Evolutionary conservation across 2,797 vertebrate species (phyloP).

Genomic region (Manis javanica): DNA sequence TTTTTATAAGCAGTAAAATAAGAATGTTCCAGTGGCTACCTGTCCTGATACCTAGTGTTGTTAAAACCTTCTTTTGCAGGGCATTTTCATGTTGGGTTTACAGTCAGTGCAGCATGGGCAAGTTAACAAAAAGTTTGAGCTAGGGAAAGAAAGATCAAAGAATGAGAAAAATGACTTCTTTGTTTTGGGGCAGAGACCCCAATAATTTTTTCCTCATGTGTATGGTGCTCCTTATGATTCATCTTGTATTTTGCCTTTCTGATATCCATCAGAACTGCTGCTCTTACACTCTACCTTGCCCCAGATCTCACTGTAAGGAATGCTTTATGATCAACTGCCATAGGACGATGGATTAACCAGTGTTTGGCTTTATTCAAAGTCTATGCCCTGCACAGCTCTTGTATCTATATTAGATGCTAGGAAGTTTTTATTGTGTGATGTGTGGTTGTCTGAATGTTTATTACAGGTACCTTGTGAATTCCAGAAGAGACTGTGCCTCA

Average conservation of each 20-base stretch:
- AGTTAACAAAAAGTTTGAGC: slow-evolving; percentile 51
- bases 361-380: slow-evolving; percentile 80
- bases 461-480: slow-evolving; percentile 71
- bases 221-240: slow-evolving; percentile 77
- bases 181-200: slow-evolving; percentile 56
- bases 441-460: slow-evolving; percentile 77
- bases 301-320: slow-evolving; percentile 77
- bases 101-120: slow-evolving; percentile 50
- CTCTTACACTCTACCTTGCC: slow-evolving; percentile 77
- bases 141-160: not conserved
- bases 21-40: slow-evolving; percentile 64
- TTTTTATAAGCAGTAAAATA: slow-evolving; percentile 47
- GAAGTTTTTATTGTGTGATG: slow-evolving; percentile 51
- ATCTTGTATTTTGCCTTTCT: slow-evolving; percentile 71
- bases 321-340: slow-evolving; percentile 82
- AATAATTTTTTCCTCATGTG: slow-evolving; percentile 75
- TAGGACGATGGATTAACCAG: slow-evolving; percentile 80
- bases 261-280: slow-evolving; percentile 66
- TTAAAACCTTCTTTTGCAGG: slow-evolving; percentile 73
- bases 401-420: slow-evolving; percentile 67
- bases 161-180: slow-evolving; percentile 23
- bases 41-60: slow-evolving; percentile 66
- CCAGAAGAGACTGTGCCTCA: slow-evolving; percentile 77
- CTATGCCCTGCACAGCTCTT: slow-evolving; percentile 80
- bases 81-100: slow-evolving; percentile 57